Base-by-base conservation (phyloP, 2,797 vertebrate genomes). In the Poecilia gillii region DNA sequence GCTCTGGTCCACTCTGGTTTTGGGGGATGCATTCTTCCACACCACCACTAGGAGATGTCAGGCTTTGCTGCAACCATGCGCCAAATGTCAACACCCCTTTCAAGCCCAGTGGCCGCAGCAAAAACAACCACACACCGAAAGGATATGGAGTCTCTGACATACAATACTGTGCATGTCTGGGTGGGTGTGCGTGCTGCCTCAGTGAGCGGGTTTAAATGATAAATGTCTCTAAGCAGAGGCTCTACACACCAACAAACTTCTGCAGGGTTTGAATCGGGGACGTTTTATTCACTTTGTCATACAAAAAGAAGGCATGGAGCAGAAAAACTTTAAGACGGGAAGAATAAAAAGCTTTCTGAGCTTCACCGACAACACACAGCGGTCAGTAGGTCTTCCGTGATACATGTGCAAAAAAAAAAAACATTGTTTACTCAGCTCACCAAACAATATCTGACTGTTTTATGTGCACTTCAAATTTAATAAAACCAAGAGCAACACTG, bases 21-120 rank as follows among this genome's bases (percentile, higher is more conserved):
- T 41, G 41, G 74, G 28, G 59, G 23, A 36, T 82, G 82, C 77
- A 81, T 64, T 80, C 16, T 31, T 33, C 33, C 53, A 87, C 88
- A 36, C 59, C 0, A 41, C 91, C 95, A 94, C 93, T 84, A 92
- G 94, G 91, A 82, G 93, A 75, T 59, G 23, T 81, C 79, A 74
- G 78, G 84, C 82, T 84, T 88, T 90, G 81, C 84, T 80, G 85
- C 84, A 91, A 86, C 49, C 77, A 55, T 85, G 78, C n/a, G 8
- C 81, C 86, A 88, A 83, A 80, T 43, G 85, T 89, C 85, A 88
- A 92, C 90, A 79, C 90, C 88, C 88, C 87, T 81, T 83, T 87
- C 51, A 76, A 83, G 82, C 68, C 79, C 81, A 89, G 81, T 73
- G 81, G 85, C 86, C 84, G 86, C 76, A 90, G 80, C 72, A 86